Evolutionary conservation across 2,113 vertebrate species (phyloP).

Genomic region (Macquaria ambigua): DNA sequence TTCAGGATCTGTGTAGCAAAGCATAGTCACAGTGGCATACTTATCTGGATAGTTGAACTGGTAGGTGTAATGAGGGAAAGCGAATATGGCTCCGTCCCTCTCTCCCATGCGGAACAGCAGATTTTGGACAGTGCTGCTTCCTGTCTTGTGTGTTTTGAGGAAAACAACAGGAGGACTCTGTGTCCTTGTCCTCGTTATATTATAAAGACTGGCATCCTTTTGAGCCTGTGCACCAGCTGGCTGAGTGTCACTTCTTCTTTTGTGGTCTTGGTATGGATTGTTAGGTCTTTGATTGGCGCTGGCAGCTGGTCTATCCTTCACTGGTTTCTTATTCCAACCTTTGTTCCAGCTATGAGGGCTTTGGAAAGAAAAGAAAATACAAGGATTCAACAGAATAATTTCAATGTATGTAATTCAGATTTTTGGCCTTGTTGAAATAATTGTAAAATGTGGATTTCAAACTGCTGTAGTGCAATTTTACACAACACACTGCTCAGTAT

Average conservation of each 20-base stretch:
- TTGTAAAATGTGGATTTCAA: too few relatives aligned
- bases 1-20: neutral
- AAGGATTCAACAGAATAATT: neutral
- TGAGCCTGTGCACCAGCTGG: neutral
- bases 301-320: neutral
- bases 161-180: neutral
- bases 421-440: neutral
- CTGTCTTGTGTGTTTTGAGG: conserved; percentile 18
- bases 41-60: conserved; percentile 65
- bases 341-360: conserved; percentile 1
- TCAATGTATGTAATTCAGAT: neutral
- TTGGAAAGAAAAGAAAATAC: neutral
- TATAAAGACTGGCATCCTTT: neutral
- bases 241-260: neutral
- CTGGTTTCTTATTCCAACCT: neutral
- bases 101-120: too few relatives aligned
- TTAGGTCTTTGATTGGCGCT: neutral
- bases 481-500: neutral
- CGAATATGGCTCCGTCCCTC: neutral
- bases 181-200: conserved; percentile 5
- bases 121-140: conserved; percentile 52
- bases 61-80: conserved; percentile 56
- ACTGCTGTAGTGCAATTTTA: neutral
- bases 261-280: neutral
- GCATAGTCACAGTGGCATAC: neutral